A percentile compares a stretch with the other conserved stretches of the same genome.
Conservation (phyloP, 2,797 vertebrate genomes). For the Craterocephalus amniculus region DNA sequence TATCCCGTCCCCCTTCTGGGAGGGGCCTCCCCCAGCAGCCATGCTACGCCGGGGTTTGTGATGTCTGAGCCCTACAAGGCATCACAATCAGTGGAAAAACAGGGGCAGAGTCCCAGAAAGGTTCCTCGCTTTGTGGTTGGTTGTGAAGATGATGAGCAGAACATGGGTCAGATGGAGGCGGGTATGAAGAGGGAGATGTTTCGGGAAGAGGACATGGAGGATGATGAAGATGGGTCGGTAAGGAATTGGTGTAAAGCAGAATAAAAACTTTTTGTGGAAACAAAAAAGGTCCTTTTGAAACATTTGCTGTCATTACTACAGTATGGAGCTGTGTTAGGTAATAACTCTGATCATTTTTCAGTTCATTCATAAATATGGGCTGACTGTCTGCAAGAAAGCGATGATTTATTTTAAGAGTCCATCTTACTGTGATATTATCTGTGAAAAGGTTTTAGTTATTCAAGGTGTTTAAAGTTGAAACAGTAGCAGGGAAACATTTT, state of each 20-base stretch:
- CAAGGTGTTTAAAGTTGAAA: too few species aligned
- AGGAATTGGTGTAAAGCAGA: constrained; percentile 24
- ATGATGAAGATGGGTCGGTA: constrained; percentile 67
- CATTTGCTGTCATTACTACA: too few species aligned
- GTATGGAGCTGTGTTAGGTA: too few species aligned
- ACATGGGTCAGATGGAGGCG: constrained; percentile 50
- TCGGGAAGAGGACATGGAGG: constrained; percentile 66
- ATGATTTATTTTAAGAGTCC: too few species aligned
- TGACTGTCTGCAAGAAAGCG: too few species aligned
- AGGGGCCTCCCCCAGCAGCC: constrained; percentile 33
- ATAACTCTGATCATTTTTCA: too few species aligned
- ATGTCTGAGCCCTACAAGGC: constrained; percentile 82
- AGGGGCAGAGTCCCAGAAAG: constrained; percentile 69
- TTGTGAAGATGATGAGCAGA: constrained; percentile 59
- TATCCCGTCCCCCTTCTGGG: constrained; percentile 1
- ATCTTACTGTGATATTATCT: too few species aligned
- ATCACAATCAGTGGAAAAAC: constrained; percentile 49
- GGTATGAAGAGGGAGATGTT: constrained; percentile 62
- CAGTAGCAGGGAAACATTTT: too few species aligned
- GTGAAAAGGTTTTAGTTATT: too few species aligned
- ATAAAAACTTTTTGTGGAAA: not conserved
- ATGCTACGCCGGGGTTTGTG: constrained; percentile 69
- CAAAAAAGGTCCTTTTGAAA: constrained; percentile 26
- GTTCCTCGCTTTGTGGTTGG: constrained; percentile 86
- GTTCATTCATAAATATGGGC: too few species aligned